These are phyloP conservation scores for Heliornis fulica DNA, from an alignment of 2,113 vertebrate genomes.

Conservation along the genomic window DNA sequence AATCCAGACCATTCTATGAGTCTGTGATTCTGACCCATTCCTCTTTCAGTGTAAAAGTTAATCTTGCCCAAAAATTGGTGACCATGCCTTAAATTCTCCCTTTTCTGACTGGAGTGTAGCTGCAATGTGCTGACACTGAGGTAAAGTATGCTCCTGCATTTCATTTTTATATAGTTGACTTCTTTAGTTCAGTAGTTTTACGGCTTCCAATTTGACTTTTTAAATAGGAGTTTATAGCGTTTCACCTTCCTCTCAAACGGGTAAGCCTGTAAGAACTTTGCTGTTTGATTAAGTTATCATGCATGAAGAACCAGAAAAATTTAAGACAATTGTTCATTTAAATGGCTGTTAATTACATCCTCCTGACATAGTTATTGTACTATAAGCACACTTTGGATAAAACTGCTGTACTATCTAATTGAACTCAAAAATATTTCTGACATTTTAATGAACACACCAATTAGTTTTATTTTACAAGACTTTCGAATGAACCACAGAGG, in stretches of 20 bases:
- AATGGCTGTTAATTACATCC: conserved; percentile 71
- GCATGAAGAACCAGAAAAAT: conserved; percentile 69
- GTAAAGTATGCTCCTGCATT: background rate
- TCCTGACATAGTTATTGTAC: conserved; percentile 67
- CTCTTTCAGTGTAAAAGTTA: background rate
- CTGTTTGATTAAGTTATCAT: conserved; percentile 74
- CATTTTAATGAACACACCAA: conserved; percentile 73
- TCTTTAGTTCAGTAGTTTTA: conserved; percentile 38
- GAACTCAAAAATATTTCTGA: conserved; percentile 74
- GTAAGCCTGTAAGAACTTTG: conserved; percentile 58
- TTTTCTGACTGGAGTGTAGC: background rate
- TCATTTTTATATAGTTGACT: background rate
- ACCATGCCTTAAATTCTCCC: background rate
- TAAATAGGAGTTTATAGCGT: conserved; percentile 15
- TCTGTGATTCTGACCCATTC: background rate
- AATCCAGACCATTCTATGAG: background rate
- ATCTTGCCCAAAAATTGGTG: background rate
- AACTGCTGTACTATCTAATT: conserved; percentile 67
- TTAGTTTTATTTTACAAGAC: conserved; percentile 70
- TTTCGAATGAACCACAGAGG: conserved; percentile 67
- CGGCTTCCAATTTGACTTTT: conserved; percentile 20
- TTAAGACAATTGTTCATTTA: conserved; percentile 74
- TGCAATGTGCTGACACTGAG: background rate
- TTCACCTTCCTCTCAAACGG: conserved; percentile 31
- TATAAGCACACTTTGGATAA: conserved; percentile 66